These are phyloP conservation scores for Bombus sylvicola DNA, from an alignment of 1,140 invertebrate species.

Conservation along the genomic window DNA sequence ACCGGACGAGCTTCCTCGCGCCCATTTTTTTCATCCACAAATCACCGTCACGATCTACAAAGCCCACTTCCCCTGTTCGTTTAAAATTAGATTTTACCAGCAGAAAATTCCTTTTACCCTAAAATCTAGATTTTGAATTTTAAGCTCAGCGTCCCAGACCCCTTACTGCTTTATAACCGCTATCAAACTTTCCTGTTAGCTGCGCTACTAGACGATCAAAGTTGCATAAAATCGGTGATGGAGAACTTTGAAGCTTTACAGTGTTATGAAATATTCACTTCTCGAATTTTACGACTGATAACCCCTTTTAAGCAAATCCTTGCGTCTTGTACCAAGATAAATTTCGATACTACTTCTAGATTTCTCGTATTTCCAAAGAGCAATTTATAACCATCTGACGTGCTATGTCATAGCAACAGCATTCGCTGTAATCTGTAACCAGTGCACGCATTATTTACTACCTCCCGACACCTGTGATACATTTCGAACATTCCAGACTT, in stretches of 20 bases:
- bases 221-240: not conserved
- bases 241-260: not conserved
- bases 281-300: not conserved
- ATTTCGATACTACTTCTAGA: not conserved
- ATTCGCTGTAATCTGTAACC: not conserved
- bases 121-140: not conserved
- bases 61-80: not conserved
- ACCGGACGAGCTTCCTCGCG: not conserved
- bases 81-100: not conserved
- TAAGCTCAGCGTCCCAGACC: not conserved
- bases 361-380: too few species aligned
- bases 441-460: not conserved
- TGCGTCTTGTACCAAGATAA: not conserved
- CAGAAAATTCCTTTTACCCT: not conserved
- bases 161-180: not conserved
- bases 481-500: too few species aligned
- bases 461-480: not conserved
- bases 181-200: not conserved
- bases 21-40: not conserved
- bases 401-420: not conserved
- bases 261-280: not conserved
- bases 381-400: too few species aligned
- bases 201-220: not conserved
- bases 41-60: constrained; percentile 3
- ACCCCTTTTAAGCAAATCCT: not conserved